Evolutionary conservation across 2,888 invertebrate genomes (phyloP), one percentile per base, ranked within the genome.

Genomic region (Lochmaea crataegi): DNA sequence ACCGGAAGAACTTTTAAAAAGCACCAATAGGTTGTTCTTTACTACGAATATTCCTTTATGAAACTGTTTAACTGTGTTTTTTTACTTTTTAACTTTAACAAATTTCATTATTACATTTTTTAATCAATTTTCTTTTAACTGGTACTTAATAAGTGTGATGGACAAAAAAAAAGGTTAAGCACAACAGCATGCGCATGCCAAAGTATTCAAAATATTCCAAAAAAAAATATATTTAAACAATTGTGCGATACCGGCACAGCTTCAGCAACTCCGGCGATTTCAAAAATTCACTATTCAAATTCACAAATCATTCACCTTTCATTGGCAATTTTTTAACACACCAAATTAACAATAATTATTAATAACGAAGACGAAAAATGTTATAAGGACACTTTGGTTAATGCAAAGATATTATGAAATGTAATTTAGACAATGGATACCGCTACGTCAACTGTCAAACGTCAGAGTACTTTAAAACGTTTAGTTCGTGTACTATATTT

Each of bases 361-460:
- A 7, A 38, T 38, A 26, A 68, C 53, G 58, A 68, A 57, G 64
- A 53, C 14, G 68, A 42, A 70, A 71, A 60, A 53, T 79, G 80
- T 80, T 82, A 81, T 83, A 81, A 82, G 81, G 79, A 75, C 80
- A 80, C 81, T 76, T 74, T 77, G 80, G 83, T 82, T 82, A 82
- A 81, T 83, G 81, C 81, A 77, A 75, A 76, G 70, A 75, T 76
- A 68, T 71, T 60, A 63, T 65, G 12, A 75, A 75, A 11, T 12
- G 11, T 42, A 10, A 6, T 18, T 18, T 18, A 63, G 11, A n/a
- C 32, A 41, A n/a, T 16, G 12, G n/a, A n/a, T 7, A 38, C 16
- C 42, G 41, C 16, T 16, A 42, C 9, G 18, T 42, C 61, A 38
- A 60, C 60, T 60, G 60, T 60, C 42, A 16, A 18, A 32, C 32